Base-by-base conservation (phyloP, 2,113 vertebrate species). In the Coreoperca whiteheadi region DNA sequence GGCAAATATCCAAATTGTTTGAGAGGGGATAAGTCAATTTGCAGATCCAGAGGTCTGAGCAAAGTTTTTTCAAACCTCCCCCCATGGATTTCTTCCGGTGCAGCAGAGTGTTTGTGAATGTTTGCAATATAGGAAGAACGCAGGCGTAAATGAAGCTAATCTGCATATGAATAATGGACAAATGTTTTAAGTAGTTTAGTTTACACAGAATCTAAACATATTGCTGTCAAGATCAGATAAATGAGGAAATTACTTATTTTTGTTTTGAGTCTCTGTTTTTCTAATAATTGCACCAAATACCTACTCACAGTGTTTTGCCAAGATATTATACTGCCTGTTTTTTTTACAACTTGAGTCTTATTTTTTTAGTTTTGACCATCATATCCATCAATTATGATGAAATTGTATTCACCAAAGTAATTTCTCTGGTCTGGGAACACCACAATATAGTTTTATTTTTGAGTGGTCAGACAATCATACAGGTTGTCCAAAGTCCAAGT, bases 101-200 rank as follows among this genome's bases (percentile, higher is more conserved):
- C n/a, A n/a, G n/a, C n/a, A n/a, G n/a, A n/a, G n/a, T n/a, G n/a
- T n/a, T n/a, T n/a, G n/a, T n/a, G n/a, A n/a, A n/a, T n/a, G n/a
- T n/a, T n/a, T n/a, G n/a, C n/a, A 39, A 56, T 43, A 2, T 4
- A 12, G 66, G 28, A 65, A 20, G 21, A 53, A 11, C 20, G 12
- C 28, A 61, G 14, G 41, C 21, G 25, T 60, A 66, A 61, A 51
- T 77, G 21, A 20, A 71, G n/a, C 23, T 5, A 72, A 60, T 80
- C 28, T 67, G 46, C 57, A 51, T 82, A 11, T 56, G 60, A 76
- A 76, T 50, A 10, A 16, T 23, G 50, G 61, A 64, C 57, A 61
- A 70, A 70, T 56, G 15, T 46, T 53, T 70, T 4, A 61, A 65
- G 72, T 65, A 46, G 53, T 75, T 46, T 60, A 46, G 18, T 23